Base-by-base conservation (phyloP, 2,888 invertebrate species). In the Timema podura region DNA sequence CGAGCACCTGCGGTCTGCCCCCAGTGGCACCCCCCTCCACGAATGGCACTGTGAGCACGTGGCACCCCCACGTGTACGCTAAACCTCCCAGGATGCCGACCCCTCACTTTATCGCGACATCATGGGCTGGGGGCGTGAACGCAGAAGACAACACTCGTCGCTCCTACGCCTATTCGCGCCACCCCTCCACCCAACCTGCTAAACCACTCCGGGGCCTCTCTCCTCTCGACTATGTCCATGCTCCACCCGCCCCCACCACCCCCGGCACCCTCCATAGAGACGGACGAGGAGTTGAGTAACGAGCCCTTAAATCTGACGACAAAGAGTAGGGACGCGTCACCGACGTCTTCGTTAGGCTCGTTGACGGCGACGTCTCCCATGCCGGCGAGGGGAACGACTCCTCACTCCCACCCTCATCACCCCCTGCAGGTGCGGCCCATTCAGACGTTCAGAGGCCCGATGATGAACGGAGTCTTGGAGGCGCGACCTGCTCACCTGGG, bases 61-160 rank as follows among this genome's bases (percentile, higher is more conserved):
- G 95, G 95, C 95, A 95, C 83, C 91, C 93, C 49, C 95, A 95
- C 80, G 92, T 95, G 44, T 95, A 95, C 80, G 91, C 89, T 5
- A 90, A 90, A 76, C 90, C 93, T 11, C 92, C 92, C 10, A 89
- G 89, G 76, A 87, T 87, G 69, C 93, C 93, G 1, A 95, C 96
- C 2, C 92, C 95, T 6, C 93, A 95, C 81, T 88, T 89, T 57
- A 96, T 96, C 78, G 90, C 91, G 92, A 95, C 79, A 96, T 96
- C 75, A 84, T 96, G 76, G 94, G 93, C 44, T 82, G 89, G 81
- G 79, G 78, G 48, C 72, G 72, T 13, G 67, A 57, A 70, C 66
- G 49, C 69, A 69, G 15, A 67, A 65, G 51, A 68, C 70, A 2
- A 15, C 61, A 44, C 16, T 70, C 48, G 72, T 73, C 49, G 72